Evolutionary conservation across 2,888 invertebrate genomes (phyloP).

Genomic region (Dicranocentrus wangi): DNA sequence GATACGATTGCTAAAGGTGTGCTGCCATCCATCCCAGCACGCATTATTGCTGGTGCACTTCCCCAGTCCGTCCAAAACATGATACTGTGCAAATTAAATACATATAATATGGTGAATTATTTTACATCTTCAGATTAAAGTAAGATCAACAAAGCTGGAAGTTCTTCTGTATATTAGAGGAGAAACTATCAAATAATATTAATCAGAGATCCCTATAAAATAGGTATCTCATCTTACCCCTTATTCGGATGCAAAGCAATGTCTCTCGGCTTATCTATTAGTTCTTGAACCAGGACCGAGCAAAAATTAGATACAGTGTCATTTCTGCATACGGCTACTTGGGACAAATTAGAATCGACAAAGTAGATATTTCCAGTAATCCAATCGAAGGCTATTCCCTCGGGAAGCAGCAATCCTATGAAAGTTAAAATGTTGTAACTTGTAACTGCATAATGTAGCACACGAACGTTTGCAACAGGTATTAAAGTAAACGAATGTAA

Average conservation of each 20-base stretch:
- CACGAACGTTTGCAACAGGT: not conserved
- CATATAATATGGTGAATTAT: not conserved
- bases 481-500: slow-evolving; percentile 4
- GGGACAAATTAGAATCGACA: slow-evolving; percentile 82
- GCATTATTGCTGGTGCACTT: slow-evolving; percentile 82
- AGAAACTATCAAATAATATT: not conserved
- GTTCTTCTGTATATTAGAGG: too few species aligned
- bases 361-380: slow-evolving; percentile 88
- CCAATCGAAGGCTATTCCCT: slow-evolving; percentile 86
- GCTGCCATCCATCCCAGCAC: slow-evolving; percentile 89
- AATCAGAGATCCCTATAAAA: not conserved
- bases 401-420: slow-evolving; percentile 82
- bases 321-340: slow-evolving; percentile 84
- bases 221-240: slow-evolving; percentile 78
- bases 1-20: slow-evolving; percentile 79
- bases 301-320: slow-evolving; percentile 83
- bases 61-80: slow-evolving; percentile 97
- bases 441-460: too few species aligned
- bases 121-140: not conserved
- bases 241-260: slow-evolving; percentile 82
- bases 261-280: slow-evolving; percentile 81
- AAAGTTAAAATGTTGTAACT: too few species aligned
- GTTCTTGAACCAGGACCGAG: slow-evolving; percentile 79
- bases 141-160: too few species aligned
- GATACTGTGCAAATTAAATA: slow-evolving; percentile 76